Conservation (phyloP, 2,888 invertebrate species). For the Seladonia tumulorum region DNA sequence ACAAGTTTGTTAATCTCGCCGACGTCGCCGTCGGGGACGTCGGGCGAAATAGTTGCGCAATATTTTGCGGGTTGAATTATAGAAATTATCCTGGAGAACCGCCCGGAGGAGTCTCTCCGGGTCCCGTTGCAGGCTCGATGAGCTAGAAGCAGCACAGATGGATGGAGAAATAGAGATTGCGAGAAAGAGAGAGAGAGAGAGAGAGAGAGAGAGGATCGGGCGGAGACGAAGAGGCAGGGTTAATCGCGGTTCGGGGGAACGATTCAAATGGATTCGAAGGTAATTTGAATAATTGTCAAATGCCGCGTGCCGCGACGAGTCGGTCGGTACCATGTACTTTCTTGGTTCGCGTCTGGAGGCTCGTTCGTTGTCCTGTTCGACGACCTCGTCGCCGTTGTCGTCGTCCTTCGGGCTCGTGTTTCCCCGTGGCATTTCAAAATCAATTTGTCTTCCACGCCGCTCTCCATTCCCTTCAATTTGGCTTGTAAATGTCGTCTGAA, state of each 20-base stretch:
- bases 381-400: constrained; percentile 24
- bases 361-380: constrained; percentile 44
- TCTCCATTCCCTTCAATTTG: constrained; percentile 81
- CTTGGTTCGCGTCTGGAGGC: constrained; percentile 42
- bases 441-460: constrained; percentile 79
- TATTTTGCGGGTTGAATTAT: constrained; percentile 20
- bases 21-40: neutral
- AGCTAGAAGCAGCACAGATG: neutral
- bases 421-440: constrained; percentile 79
- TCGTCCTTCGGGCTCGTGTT: constrained; percentile 36
- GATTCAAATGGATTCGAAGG: constrained; percentile 74
- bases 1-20: neutral
- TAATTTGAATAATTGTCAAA: constrained; percentile 81
- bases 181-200: too few relatives aligned
- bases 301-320: constrained; percentile 61
- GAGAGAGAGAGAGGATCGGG: neutral
- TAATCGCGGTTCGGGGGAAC: constrained; percentile 45
- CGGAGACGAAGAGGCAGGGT: constrained; percentile 11
- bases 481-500: constrained; percentile 82
- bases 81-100: constrained; percentile 34
- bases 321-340: constrained; percentile 53
- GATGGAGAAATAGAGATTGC: neutral
- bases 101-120: neutral
- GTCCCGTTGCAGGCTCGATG: constrained; percentile 1
- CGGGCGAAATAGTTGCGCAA: constrained; percentile 14